A percentile compares a stretch with the other conserved stretches of the same genome.
Evolutionary conservation across 2,113 vertebrate genomes (phyloP).

Genomic region (Monarcha castaneiventris): DNA sequence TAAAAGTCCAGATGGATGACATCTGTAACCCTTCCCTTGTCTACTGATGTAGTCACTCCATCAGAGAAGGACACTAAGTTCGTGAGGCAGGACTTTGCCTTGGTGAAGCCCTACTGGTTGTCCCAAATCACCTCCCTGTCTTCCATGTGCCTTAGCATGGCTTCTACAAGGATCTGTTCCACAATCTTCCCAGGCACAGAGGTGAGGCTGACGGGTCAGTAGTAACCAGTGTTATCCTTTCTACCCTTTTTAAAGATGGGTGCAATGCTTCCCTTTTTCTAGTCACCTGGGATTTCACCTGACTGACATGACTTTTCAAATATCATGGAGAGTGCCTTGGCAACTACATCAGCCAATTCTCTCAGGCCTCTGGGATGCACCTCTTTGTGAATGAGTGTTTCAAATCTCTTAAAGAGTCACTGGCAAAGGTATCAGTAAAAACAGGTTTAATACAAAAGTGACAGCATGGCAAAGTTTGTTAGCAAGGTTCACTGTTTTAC

Average conservation of each 20-base stretch:
- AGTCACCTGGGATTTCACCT: neutral
- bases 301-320: neutral
- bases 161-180: neutral
- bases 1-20: neutral
- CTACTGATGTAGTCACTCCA: neutral
- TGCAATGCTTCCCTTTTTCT: neutral
- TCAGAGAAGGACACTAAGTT: neutral
- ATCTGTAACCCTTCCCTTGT: neutral
- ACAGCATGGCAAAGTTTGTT: neutral
- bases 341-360: neutral
- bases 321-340: neutral
- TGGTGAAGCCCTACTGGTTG: neutral
- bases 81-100: neutral
- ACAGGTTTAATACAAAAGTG: neutral
- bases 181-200: neutral
- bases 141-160: neutral
- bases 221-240: neutral
- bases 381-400: neutral
- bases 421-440: neutral
- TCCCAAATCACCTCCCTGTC: neutral
- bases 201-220: neutral
- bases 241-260: neutral
- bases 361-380: neutral
- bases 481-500: neutral
- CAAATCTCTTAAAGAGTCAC: neutral